Evolutionary conservation across 53 echinoderm and acorn worm genomes (phyloP).

Genomic region (Crossaster papposus): DNA sequence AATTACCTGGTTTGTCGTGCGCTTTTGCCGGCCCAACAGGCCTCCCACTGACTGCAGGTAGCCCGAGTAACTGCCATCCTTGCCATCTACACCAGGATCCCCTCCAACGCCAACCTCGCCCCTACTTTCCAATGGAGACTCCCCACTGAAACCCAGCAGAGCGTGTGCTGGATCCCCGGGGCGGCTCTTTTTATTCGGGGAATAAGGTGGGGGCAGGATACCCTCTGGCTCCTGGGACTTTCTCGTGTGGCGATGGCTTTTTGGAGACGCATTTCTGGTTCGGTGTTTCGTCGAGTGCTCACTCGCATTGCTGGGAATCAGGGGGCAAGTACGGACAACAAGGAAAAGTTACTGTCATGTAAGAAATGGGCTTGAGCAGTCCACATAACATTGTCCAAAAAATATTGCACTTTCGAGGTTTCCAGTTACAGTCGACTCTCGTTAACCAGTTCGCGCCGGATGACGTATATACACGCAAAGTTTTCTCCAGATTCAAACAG

Average conservation of each 20-base stretch:
- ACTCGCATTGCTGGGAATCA: slow-evolving; percentile 10
- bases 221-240: neutral
- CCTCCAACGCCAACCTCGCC: neutral
- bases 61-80: neutral
- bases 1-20: neutral
- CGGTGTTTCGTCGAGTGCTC: slow-evolving; percentile 54
- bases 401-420: too few relatives aligned
- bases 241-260: slow-evolving; percentile 17
- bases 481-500: too few relatives aligned
- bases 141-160: neutral
- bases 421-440: too few relatives aligned
- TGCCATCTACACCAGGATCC: slow-evolving; percentile 5
- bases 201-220: slow-evolving; percentile 27
- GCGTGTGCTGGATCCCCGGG: slow-evolving; percentile 15
- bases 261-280: neutral
- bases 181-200: slow-evolving; percentile 10
- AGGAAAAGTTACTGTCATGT: too few relatives aligned
- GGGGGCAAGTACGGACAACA: neutral
- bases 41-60: slow-evolving; percentile 19
- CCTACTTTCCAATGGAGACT: slow-evolving; percentile 23
- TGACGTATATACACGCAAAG: too few relatives aligned
- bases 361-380: too few relatives aligned
- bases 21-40: slow-evolving; percentile 10
- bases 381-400: too few relatives aligned
- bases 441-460: too few relatives aligned